Evolutionary conservation across 2,888 invertebrate species (phyloP), one percentile per base, ranked within the genome.

Genomic region (Drosophila falleni): DNA sequence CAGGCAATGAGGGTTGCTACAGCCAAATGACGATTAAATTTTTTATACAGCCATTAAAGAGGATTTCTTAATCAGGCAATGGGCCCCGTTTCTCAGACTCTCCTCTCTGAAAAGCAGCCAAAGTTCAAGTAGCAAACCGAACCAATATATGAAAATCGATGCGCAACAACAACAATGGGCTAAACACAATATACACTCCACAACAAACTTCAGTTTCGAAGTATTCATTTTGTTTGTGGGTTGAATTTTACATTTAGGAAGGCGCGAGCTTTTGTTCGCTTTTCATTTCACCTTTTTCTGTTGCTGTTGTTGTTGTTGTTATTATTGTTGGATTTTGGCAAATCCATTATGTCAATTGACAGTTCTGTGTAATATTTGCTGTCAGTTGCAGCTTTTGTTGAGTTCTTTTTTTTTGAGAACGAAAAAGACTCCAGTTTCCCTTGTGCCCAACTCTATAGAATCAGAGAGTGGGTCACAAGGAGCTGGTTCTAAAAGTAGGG

Each of bases 311-410:
- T 60, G 62, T 74, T 77, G 74, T 62, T 65, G 62, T 63, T 70
- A 5, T 49, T 63, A 49, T 64, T 60, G 55, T 67, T 78, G 69
- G 73, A 71, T 71, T 87, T 85, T 80, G 79, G 76, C 82, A 89
- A 91, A 92, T 90, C 90, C 92, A 92, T 92, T 92, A 91, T 92
- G 83, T 86, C 89, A 90, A 92, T 92, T 92, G 92, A 92, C 92
- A 91, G 91, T 79, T 83, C 71, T 84, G 69, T 80, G 90, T 87
- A 91, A 92, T 92, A 92, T 92, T 92, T 89, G 91, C 91, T 92
- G 91, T 92, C 91, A 92, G 92, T 92, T 91, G 91, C 91, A 92
- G 91, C 77, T 75, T 77, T 90, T 88, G 83, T 89, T 81, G 73
- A 70, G 78, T 81, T 81, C 70, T 31, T 31, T 10, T 80, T 71